Base-by-base conservation (phyloP, 1,140 invertebrate genomes). In the Pseudomyrmex dendroicus region DNA sequence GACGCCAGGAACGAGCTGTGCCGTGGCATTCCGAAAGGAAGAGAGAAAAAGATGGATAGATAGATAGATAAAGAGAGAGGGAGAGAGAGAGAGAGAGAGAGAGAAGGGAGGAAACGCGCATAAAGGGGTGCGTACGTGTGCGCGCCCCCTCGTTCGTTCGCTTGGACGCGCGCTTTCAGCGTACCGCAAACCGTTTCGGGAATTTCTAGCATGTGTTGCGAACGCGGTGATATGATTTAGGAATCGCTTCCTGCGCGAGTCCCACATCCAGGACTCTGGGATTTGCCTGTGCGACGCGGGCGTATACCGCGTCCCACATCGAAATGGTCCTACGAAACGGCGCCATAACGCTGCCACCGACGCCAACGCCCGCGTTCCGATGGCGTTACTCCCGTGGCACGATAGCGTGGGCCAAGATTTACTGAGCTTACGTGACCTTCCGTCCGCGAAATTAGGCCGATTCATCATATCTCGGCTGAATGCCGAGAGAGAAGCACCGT, bases 361-460 rank as follows among this genome's bases (percentile, higher is more conserved):
- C 35, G 35, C 35, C 35, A 35, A 35, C 35, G 35, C 35, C 44
- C 35, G 76, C 76, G 76, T 80, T 80, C 64, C 86, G 68, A 67
- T 73, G 44, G 62, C 68, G 57, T 84, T 70, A 67, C 48, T 66
- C 57, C 35, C 62, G 48, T 82, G 63, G 50, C 78, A 62, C 48
- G 73, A 76, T 73, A 62, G 50, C 83, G 54, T 67, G 57, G 77
- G 73, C 82, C 85, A 91, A 92, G 91, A 92, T 92, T 92, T 92
- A 92, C 89, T 80, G 89, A 52, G 83, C 83, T 73, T 89, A 91
- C 91, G 91, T 92, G 91, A 91, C 90, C 90, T 91, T 90, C 87
- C 89, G 89, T 78, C 82, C 90, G 82, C 90, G 90, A 92, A 92
- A 92, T 92, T 92, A 92, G 92, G 90, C 90, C 92, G 86, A 92